Percentiles rank a stretch among this genome's conserved stretches.
Conservation (phyloP, 2,888 invertebrate genomes). For the Pristionchus mayeri region DNA sequence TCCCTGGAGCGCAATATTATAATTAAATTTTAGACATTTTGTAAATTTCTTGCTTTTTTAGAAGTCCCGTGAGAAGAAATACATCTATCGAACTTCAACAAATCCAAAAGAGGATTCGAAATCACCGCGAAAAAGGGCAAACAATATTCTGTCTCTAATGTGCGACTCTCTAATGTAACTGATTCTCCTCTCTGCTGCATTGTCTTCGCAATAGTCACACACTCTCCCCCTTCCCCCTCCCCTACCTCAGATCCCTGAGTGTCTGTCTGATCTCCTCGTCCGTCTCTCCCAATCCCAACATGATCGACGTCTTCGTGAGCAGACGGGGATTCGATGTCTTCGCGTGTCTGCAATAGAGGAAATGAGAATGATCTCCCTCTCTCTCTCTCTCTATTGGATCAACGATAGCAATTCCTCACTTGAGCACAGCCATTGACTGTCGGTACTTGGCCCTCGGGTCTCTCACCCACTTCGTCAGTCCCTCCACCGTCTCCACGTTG, state of each 20-base stretch:
- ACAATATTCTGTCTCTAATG: no score
- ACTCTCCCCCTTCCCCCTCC: background rate
- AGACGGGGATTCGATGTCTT: conserved; percentile 85
- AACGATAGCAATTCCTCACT: no score
- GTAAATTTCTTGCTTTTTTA: no score
- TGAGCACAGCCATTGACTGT: conserved; percentile 87
- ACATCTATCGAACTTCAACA: background rate
- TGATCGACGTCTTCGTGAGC: conserved; percentile 96
- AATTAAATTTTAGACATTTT: background rate
- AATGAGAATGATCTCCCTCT: no score
- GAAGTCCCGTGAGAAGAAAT: no score
- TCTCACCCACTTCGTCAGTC: conserved; percentile 82
- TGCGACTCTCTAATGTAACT: no score
- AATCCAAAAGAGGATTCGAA: background rate
- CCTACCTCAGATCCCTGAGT: conserved; percentile 82
- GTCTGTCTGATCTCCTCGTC: conserved; percentile 90
- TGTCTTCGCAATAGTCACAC: no score
- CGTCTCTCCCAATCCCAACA: conserved; percentile 93
- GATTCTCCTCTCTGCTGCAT: no score
- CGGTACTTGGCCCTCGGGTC: conserved; percentile 91
- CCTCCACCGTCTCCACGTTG: conserved; percentile 91
- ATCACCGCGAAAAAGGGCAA: background rate
- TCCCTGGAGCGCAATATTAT: conserved; percentile 23
- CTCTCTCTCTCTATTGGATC: no score
- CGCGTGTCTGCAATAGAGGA: conserved; percentile 76